phyloP scores from a whole-genome alignment of 1,140 invertebrate genomes.

The Conus ventricosus region DNA sequence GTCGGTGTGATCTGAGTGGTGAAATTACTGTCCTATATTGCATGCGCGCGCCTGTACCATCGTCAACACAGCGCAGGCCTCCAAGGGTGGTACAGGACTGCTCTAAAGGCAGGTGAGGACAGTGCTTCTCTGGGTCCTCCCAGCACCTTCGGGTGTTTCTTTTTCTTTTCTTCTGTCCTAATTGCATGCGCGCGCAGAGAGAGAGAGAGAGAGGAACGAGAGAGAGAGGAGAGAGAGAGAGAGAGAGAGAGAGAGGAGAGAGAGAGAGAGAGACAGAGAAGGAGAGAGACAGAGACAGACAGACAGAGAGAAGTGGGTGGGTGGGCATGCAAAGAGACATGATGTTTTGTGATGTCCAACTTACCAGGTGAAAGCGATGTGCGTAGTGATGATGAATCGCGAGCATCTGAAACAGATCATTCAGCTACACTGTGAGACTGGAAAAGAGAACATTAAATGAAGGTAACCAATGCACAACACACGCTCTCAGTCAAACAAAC shows the following conservation, averaged over 20 bases:
- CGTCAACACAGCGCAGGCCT: too few species aligned
- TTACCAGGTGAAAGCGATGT: slow-evolving; percentile 17
- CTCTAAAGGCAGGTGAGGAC: too few species aligned
- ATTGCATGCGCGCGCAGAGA: too few species aligned
- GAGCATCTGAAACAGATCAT: slow-evolving; percentile 3
- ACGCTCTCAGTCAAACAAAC: too few species aligned
- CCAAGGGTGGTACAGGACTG: too few species aligned
- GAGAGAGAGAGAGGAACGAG: slow-evolving; percentile 9
- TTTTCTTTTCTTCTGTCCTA: too few species aligned
- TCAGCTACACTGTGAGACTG: neutral
- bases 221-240: slow-evolving; percentile 10
- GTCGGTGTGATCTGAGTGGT: neutral
- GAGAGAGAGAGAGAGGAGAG: neutral
- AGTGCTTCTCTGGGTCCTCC: too few species aligned
- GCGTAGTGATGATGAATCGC: slow-evolving; percentile 6
- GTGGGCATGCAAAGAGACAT: neutral
- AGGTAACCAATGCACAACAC: neutral
- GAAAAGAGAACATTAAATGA: neutral
- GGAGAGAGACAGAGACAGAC: neutral
- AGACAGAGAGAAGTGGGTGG: neutral
- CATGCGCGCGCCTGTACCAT: too few species aligned
- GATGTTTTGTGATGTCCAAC: neutral
- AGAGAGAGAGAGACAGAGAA: neutral
- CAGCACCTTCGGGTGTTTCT: too few species aligned
- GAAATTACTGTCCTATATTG: too few species aligned